Evolutionary conservation across 2,113 vertebrate species (phyloP).

Genomic region (Phrynosoma blainvillii): DNA sequence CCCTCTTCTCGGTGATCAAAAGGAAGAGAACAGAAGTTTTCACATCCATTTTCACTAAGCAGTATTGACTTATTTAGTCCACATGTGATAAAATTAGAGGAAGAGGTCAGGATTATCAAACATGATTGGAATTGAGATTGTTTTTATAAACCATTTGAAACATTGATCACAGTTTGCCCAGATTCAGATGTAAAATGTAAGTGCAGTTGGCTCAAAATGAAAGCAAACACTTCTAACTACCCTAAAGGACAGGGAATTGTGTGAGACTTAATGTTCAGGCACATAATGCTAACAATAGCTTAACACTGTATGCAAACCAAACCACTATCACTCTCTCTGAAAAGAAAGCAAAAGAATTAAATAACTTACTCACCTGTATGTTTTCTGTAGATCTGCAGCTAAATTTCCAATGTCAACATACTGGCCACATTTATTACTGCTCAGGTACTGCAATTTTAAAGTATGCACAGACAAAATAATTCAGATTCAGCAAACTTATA

Average conservation of each 20-base stretch:
- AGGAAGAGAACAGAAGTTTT: background rate
- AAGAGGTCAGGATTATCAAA: background rate
- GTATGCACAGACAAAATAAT: background rate
- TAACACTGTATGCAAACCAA: background rate
- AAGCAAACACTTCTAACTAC: background rate
- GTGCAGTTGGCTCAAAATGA: background rate
- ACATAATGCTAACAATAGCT: background rate
- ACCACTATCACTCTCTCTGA: background rate
- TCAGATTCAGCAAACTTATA: background rate
- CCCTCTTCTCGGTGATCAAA: background rate
- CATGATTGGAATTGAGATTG: too few relatives aligned
- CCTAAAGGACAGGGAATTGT: background rate
- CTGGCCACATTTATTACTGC: constrained; percentile 76
- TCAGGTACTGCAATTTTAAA: constrained; percentile 83
- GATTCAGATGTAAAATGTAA: background rate
- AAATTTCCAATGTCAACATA: constrained; percentile 86
- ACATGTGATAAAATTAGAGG: background rate
- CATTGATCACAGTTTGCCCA: background rate
- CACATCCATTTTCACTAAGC: background rate
- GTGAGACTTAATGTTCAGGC: background rate
- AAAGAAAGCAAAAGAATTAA: background rate
- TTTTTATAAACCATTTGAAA: too few relatives aligned
- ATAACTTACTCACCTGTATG: constrained; percentile 81
- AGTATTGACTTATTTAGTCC: background rate
- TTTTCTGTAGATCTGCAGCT: constrained; percentile 87